Percentiles rank a stretch among this genome's conserved stretches.
phyloP scores from a whole-genome alignment of 2,888 invertebrate genomes.

The Macaria liturata region DNA sequence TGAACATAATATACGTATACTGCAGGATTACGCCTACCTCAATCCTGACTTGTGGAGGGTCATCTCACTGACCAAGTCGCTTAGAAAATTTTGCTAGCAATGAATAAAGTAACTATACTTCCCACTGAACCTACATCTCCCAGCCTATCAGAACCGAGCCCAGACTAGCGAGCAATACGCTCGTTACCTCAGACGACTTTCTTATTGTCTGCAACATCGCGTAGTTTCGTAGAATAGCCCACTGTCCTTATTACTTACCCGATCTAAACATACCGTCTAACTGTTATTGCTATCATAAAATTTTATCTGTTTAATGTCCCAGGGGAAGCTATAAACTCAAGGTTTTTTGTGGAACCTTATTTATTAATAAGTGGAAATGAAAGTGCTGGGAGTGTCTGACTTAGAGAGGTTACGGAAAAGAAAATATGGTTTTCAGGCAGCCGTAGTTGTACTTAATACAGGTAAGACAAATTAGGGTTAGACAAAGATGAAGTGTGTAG shows the following conservation, averaged over 20 bases:
- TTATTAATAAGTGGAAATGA: conserved; percentile 29
- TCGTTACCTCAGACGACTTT: conserved; percentile 48
- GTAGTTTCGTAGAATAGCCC: conserved; percentile 43
- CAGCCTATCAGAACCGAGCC: conserved; percentile 15
- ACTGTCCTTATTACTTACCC: conserved; percentile 42
- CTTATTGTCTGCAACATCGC: conserved; percentile 49
- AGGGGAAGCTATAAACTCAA: conserved; percentile 24
- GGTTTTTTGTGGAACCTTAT: conserved; percentile 29
- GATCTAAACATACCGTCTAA: conserved; percentile 42
- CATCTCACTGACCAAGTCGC: too few relatives aligned
- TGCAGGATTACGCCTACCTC: too few relatives aligned
- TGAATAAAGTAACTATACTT: too few relatives aligned
- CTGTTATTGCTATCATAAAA: conserved; percentile 43
- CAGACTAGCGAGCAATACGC: conserved; percentile 40
- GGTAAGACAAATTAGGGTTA: conserved; percentile 25
- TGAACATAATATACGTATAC: too few relatives aligned
- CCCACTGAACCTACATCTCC: conserved; percentile 1
- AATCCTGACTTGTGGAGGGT: too few relatives aligned
- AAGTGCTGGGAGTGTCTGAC: conserved; percentile 22
- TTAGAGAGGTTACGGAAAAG: conserved; percentile 23
- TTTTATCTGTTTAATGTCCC: conserved; percentile 42
- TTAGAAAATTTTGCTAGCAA: too few relatives aligned
- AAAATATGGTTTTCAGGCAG: conserved; percentile 12
- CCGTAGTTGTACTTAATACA: conserved; percentile 5
- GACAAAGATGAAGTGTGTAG: conserved; percentile 27